phyloP scores from a whole-genome alignment of 2,113 vertebrate species.

The Pluvialis apricaria region DNA sequence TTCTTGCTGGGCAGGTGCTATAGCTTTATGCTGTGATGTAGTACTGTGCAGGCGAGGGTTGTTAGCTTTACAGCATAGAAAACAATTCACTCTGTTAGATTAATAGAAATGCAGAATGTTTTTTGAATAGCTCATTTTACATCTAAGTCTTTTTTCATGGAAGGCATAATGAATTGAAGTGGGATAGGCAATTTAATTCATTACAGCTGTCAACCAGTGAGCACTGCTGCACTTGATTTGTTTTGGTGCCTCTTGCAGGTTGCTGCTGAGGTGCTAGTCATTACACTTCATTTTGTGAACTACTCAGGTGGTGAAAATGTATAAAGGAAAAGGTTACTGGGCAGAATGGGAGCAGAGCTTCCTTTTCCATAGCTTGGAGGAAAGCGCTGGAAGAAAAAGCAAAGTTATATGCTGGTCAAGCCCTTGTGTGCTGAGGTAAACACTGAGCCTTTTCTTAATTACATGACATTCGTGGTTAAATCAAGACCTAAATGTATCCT shows the following conservation, averaged over 20 bases:
- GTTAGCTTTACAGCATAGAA: not conserved
- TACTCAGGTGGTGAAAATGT: constrained; percentile 1
- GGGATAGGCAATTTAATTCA: constrained; percentile 32
- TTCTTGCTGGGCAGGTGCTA: not conserved
- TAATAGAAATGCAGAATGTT: constrained; percentile 40
- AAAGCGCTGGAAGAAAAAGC: not conserved
- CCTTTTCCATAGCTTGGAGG: not conserved
- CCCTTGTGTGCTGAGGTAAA: not conserved
- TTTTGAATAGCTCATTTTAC: constrained; percentile 53
- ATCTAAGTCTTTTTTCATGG: constrained; percentile 26
- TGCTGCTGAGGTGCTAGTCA: not conserved
- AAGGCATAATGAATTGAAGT: constrained; percentile 35
- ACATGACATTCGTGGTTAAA: not conserved
- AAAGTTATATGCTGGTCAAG: not conserved
- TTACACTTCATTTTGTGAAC: constrained; percentile 25
- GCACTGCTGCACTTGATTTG: not conserved
- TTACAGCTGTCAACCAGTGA: constrained; percentile 36
- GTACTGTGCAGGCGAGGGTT: not conserved
- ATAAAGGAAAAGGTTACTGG: not conserved
- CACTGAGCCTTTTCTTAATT: not conserved
- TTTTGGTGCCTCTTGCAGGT: not conserved
- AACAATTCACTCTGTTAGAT: not conserved
- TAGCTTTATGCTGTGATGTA: not conserved
- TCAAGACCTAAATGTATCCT: not conserved
- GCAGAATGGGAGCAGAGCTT: not conserved